Evolutionary conservation across 2,113 vertebrate species (phyloP), one percentile per base, ranked within the genome.

Genomic region (Lampris incognitus): DNA sequence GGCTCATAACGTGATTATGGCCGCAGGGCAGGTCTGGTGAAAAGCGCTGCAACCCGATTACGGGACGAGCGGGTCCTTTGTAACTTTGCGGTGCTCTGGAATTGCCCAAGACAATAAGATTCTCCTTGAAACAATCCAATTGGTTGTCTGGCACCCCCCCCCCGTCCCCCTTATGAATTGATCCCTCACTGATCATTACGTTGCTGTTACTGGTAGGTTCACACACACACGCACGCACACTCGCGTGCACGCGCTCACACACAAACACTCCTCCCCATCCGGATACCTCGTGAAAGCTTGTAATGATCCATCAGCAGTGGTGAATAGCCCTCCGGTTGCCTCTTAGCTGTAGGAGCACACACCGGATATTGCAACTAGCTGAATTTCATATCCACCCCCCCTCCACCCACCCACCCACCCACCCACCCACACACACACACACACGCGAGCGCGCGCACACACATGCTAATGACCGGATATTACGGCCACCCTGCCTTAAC

Each of bases 91-190:
- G 57, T 76, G 61, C 82, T 68, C 80, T 0, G 2, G 39, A 84
- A 78, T 49, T 42, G 78, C 78, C 82, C 61, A 52, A 60, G 74
- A 84, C 88, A 87, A 89, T 89, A 70, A 85, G 81, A 87, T 89
- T 82, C 83, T 66, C 78, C 86, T 85, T 88, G 74, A 79, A 90
- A 90, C 88, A 87, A 90, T 89, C 88, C 83, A 88, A 88, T 89
- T 90, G 84, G 87, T 87, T 83, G 71, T 72, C 74, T 81, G 61
- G 80, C 80, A 81, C 81, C 77, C 77, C 72, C 78, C 87, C 24
- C 24, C 24, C 24, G n/a, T 24, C 24, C 24, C 24, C 24, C 24
- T 24, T 24, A 24, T 71, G 37, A 79, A 88, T 83, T 88, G 89
- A 90, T 88, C 81, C 56, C 79, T 41, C 66, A 59, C 66, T 54